These are phyloP conservation scores for Rhamphomyia laevipes DNA, from an alignment of 2,888 invertebrate species.

Conservation along the genomic window DNA sequence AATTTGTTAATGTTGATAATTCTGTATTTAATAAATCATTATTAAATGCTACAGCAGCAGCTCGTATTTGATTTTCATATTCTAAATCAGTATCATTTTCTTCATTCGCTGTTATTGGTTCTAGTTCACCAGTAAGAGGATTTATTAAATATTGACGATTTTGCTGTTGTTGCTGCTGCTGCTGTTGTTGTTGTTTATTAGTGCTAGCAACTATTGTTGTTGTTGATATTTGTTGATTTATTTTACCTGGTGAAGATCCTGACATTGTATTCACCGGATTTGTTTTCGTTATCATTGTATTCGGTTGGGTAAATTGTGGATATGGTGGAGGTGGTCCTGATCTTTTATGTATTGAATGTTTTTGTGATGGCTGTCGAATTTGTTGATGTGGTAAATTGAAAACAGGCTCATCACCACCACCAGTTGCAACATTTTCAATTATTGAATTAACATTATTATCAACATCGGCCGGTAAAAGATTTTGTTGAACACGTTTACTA, in stretches of 20 bases:
- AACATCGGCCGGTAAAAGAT: too few relatives aligned
- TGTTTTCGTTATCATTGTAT: background rate
- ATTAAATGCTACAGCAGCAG: constrained; percentile 23
- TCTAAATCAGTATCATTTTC: constrained; percentile 50
- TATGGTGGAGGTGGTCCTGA: background rate
- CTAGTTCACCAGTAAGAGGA: constrained; percentile 77
- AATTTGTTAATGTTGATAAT: constrained; percentile 31
- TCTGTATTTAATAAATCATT: too few relatives aligned
- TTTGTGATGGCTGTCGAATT: background rate
- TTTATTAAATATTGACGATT: constrained; percentile 75
- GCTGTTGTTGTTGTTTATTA: background rate
- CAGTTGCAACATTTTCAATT: background rate
- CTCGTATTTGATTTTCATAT: constrained; percentile 27
- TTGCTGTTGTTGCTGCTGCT: background rate
- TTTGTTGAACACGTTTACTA: too few relatives aligned
- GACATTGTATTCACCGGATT: background rate
- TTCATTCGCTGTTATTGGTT: constrained; percentile 56
- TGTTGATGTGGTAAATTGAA: too few relatives aligned
- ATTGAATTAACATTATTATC: background rate
- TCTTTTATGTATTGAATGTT: constrained; percentile 6
- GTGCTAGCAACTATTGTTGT: constrained; percentile 12
- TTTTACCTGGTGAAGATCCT: background rate
- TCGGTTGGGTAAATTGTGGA: constrained; percentile 1
- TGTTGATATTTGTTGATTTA: constrained; percentile 10
- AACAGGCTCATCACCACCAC: background rate